Evolutionary conservation across 2,113 vertebrate species (phyloP), one percentile per base, ranked within the genome.

Genomic region (Bubo bubo): DNA sequence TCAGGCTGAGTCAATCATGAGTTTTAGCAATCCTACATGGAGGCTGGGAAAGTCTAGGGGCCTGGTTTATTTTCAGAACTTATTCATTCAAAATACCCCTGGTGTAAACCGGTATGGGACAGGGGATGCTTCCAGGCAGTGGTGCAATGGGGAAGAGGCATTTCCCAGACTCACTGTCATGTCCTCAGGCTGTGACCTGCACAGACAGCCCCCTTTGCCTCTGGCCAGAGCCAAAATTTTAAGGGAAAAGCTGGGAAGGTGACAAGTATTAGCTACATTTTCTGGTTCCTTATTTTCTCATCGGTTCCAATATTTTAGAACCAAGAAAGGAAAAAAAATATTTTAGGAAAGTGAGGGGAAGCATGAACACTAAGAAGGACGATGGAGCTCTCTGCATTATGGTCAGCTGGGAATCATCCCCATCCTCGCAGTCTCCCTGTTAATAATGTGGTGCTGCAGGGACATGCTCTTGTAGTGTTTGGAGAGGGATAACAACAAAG

Each of bases 1-100:
- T 94, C 95, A 64, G 97, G 88, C 97, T 99, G 98, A 99, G 98
- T 99, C 99, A 99, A 99, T 98, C 98, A 98, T 87, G 95, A 88
- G 96, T 97, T 93, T 96, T 92, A 93, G 88, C 35, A 86, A 13
- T 56, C 28, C 64, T 23, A 22, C 23, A 23, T 10, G 32, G 92
- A 73, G 73, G 14, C 4, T 63, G 71, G 86, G 91, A 41, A 76
- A 94, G 84, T 86, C 81, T 79, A n/a, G 30, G 63, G 47, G 30
- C 70, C 64, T 92, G 88, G 76, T 81, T 66, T 93, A 77, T 91
- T 90, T 94, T 92, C 76, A 87, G 76, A 73, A 88, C 35, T 91
- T 92, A 55, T 88, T 97, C 93, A 95, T 94, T 95, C 82, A 92
- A 71, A 64, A 93, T 88, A 68, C 47, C 59, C 58, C 37, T 59